Evolutionary conservation across 2,888 invertebrate species (phyloP).

Genomic region (Marronus borbonicus): DNA sequence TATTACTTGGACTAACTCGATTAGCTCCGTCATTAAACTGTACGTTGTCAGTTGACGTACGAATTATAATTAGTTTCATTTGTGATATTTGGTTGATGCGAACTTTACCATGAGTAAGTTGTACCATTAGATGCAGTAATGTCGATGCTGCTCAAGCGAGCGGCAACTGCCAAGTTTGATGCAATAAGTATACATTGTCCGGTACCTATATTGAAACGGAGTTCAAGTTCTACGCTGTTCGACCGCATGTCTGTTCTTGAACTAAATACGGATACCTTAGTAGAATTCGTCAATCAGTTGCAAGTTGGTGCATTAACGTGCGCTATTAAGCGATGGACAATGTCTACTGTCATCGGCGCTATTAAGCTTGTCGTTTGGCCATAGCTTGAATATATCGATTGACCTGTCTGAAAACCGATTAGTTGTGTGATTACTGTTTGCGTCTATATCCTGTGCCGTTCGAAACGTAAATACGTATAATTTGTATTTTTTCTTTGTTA

Average conservation of each 20-base stretch:
- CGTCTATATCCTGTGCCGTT: neutral
- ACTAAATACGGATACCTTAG: constrained; percentile 10
- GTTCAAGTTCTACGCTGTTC: constrained; percentile 4
- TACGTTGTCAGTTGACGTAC: neutral
- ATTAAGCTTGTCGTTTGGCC: constrained; percentile 28
- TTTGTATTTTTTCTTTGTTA: too few relatives aligned
- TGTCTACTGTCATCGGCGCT: constrained; percentile 26
- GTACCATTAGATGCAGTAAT: constrained; percentile 17
- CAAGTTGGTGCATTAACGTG: constrained; percentile 37
- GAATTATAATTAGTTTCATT: constrained; percentile 37
- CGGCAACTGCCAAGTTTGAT: constrained; percentile 9
- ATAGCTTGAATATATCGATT: constrained; percentile 14
- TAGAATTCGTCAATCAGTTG: constrained; percentile 20
- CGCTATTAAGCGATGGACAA: constrained; percentile 15
- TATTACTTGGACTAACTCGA: constrained; percentile 8
- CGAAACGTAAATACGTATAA: neutral
- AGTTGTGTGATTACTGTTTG: neutral
- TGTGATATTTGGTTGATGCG: constrained; percentile 14
- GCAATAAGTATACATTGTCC: constrained; percentile 36
- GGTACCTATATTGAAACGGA: neutral
- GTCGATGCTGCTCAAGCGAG: neutral
- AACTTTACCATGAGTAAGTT: constrained; percentile 1
- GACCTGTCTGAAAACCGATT: neutral
- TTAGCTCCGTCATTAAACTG: neutral
- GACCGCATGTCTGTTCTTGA: neutral